Conservation (phyloP, 2,888 invertebrate species). For the Patella caerulea region DNA sequence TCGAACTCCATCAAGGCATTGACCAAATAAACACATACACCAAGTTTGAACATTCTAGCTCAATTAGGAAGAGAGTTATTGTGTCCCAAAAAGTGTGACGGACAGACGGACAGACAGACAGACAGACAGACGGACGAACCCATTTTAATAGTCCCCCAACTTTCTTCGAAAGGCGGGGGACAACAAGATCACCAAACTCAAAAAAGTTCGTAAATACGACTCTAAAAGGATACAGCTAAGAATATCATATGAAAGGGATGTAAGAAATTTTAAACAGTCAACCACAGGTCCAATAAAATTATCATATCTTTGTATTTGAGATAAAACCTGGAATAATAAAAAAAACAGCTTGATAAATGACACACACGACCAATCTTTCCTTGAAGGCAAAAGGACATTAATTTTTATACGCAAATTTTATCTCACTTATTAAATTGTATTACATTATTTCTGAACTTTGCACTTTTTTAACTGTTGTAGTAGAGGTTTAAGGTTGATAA, state of each 20-base stretch:
- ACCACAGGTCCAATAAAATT: conserved; percentile 96
- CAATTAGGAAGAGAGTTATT: too few relatives aligned
- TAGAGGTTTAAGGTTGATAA: too few relatives aligned
- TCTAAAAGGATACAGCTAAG: conserved; percentile 79
- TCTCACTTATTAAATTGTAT: neutral
- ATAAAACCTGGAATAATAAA: conserved; percentile 75
- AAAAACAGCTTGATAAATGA: neutral
- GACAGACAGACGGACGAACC: too few relatives aligned
- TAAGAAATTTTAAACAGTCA: conserved; percentile 96
- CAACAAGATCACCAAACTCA: too few relatives aligned
- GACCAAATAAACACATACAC: too few relatives aligned
- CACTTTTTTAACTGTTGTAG: too few relatives aligned
- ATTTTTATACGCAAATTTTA: neutral
- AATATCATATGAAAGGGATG: conserved; percentile 94
- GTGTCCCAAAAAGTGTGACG: too few relatives aligned
- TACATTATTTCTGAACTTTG: neutral
- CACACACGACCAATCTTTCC: neutral
- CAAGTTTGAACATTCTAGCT: too few relatives aligned
- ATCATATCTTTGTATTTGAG: conserved; percentile 92
- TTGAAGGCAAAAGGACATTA: neutral
- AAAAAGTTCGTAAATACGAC: neutral
- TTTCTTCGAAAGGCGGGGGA: too few relatives aligned
- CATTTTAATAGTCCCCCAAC: too few relatives aligned
- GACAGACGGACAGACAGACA: too few relatives aligned
- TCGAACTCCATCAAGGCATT: too few relatives aligned